Evolutionary conservation across 2,888 invertebrate genomes (phyloP).

Genomic region (Agriopis aurantiaria): DNA sequence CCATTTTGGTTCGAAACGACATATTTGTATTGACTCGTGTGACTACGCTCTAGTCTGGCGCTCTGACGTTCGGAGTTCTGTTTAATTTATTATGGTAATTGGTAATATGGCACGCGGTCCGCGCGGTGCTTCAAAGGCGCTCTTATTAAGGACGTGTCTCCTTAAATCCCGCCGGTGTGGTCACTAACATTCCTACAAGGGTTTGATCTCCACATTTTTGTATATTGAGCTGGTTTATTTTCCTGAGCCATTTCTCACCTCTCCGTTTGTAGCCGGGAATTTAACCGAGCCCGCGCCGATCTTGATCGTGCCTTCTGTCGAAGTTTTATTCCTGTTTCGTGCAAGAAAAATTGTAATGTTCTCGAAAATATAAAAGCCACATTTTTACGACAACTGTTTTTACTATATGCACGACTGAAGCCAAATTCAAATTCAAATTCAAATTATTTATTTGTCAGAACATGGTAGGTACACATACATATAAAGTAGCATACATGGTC

Average conservation of each 20-base stretch:
- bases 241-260: slow-evolving; percentile 75
- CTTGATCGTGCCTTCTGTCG: slow-evolving; percentile 61
- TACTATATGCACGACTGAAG: slow-evolving; percentile 45
- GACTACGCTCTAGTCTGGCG: slow-evolving; percentile 41
- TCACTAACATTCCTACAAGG: slow-evolving; percentile 79
- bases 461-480: too few species aligned
- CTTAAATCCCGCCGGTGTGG: slow-evolving; percentile 67
- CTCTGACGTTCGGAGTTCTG: slow-evolving; percentile 36
- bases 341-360: slow-evolving; percentile 63
- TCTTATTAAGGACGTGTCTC: slow-evolving; percentile 76
- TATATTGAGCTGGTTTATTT: slow-evolving; percentile 72
- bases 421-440: too few species aligned
- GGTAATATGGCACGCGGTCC: slow-evolving; percentile 65
- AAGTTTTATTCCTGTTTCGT: slow-evolving; percentile 60
- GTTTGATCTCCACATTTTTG: slow-evolving; percentile 80
- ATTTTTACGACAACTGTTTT: slow-evolving; percentile 45
- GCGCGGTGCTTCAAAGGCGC: slow-evolving; percentile 65
- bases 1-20: slow-evolving; percentile 51
- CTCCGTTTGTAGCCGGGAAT: slow-evolving; percentile 67
- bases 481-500: too few species aligned
- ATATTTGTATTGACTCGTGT: slow-evolving; percentile 51
- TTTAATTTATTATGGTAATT: slow-evolving; percentile 68
- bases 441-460: too few species aligned
- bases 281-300: slow-evolving; percentile 75
- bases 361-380: slow-evolving; percentile 58